phyloP scores from a whole-genome alignment of 2,797 vertebrate genomes.

The Limnodromus scolopaceus region DNA sequence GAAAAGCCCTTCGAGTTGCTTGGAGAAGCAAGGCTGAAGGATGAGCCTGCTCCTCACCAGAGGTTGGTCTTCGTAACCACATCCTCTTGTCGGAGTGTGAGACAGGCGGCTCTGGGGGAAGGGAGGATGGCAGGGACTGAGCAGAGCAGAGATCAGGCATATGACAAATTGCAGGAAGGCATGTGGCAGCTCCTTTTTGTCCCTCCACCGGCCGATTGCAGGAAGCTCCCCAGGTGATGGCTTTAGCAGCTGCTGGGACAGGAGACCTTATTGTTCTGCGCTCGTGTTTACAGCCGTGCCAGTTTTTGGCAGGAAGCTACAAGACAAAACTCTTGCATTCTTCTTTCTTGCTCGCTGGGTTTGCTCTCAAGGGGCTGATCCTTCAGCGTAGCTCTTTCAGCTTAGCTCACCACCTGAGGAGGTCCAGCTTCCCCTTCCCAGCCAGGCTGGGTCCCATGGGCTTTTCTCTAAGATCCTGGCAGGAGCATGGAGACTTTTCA shows the following conservation, averaged over 20 bases:
- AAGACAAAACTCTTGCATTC: neutral
- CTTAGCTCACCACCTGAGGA: neutral
- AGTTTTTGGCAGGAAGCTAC: slow-evolving; percentile 52
- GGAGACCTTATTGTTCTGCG: slow-evolving; percentile 36
- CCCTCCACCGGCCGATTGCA: slow-evolving; percentile 43
- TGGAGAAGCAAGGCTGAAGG: slow-evolving; percentile 25
- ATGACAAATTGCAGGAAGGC: slow-evolving; percentile 36
- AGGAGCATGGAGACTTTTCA: neutral
- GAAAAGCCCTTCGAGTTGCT: neutral
- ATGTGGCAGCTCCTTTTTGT: slow-evolving; percentile 20
- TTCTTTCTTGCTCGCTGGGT: neutral
- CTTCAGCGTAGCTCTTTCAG: neutral
- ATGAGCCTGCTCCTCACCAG: neutral
- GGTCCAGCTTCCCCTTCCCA: neutral
- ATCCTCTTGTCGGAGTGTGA: neutral
- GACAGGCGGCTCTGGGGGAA: slow-evolving; percentile 3
- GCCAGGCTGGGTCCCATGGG: neutral
- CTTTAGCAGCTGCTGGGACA: slow-evolving; percentile 53
- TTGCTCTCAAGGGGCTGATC: slow-evolving; percentile 1
- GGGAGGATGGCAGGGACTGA: neutral
- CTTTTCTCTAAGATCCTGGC: neutral
- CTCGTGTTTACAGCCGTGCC: neutral
- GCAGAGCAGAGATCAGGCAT: neutral
- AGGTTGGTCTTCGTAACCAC: slow-evolving; percentile 16
- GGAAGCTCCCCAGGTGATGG: slow-evolving; percentile 58